Base-by-base conservation (phyloP, 2,797 vertebrate species). In the Bryconaethiops microstoma region DNA sequence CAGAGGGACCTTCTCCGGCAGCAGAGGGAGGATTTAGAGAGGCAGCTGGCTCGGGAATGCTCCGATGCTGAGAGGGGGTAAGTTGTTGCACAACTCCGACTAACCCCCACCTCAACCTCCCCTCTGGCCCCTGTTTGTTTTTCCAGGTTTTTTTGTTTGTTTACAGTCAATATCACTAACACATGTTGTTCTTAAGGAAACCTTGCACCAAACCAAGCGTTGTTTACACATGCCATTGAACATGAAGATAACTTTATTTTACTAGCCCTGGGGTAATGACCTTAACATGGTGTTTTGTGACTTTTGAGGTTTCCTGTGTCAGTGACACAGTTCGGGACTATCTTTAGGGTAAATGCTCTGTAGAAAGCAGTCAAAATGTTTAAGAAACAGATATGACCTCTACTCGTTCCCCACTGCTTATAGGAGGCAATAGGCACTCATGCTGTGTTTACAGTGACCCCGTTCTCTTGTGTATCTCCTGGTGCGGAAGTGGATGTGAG, bases 11-110 rank as follows among this genome's bases (percentile, higher is more conserved):
- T 92, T 81, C 85, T 94, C 65, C 89, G 90, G 54, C 91, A 94
- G 85, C 94, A 93, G 87, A 91, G 90, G 82, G 91, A 94, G 10
- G 95, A 94, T 84, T 88, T 94, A 80, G 91, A 88, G 81, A 91
- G 77, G 80, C 93, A 92, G 87, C 86, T 92, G 70, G 86, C 90
- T 86, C 87, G 85, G 52, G 91, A 90, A 76, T 87, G 77, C 65
- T 85, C 90, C 1, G 92, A 94, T 85, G 90, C 92, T 77, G 91
- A 93, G 55, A 87, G 92, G 92, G 93, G 95, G 95, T 96, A 91
- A 57, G 88, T 79, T 16, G 63, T 82, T 86, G 80, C 63, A 74
- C 78, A 77, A 83, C 57, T 67, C 52, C 50, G 74, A 73, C 23
- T 55, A 74, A 59, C 35, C 52, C 16, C 54, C 77, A 67, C 71